Base-by-base conservation (phyloP, 1,140 invertebrate genomes). In the Nebria ingens region DNA sequence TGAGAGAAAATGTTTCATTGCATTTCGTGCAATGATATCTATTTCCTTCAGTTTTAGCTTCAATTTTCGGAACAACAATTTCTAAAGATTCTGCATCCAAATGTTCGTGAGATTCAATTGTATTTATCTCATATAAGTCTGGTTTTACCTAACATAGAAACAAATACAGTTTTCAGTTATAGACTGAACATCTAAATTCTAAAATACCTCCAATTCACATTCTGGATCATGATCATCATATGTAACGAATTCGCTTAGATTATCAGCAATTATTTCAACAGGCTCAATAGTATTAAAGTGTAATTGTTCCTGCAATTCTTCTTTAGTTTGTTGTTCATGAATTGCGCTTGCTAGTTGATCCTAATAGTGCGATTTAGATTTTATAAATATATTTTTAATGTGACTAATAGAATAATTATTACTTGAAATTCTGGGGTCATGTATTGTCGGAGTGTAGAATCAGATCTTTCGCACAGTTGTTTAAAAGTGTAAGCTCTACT, bases 401-500 rank as follows among this genome's bases (percentile, higher is more conserved):
- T 42, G 17, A 45, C 12, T 54, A 53, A 34, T 21, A 52, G 51
- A 23, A 21, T 54, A 29, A 21, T 6, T 19, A n/a, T 54, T 65
- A 71, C 67, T 63, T 72, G 71, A 66, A 73, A 73, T 58, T 71
- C 71, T n/a, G 64, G 57, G 23, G 62, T 65, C 3, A 68, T 55
- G 45, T 64, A 71, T 54, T 68, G 65, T 21, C 67, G 61, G 19
- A 75, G 61, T 38, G 70, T 71, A 21, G 58, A 59, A 60, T 75
- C 72, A 11, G 73, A 74, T 60, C 68, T 68, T 64, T 75, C 72
- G 61, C 73, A 74, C 52, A 68, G 65, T 52, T 74, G 68, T 62
- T 75, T 76, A 58, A 76, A 76, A 17, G 72, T 71, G 53, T 74
- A 76, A 17, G 73, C 69, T 23, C 70, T 62, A 52, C 74, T 74